Base-by-base conservation (phyloP, 2,888 invertebrate species). In the Drosophila longiperda region DNA sequence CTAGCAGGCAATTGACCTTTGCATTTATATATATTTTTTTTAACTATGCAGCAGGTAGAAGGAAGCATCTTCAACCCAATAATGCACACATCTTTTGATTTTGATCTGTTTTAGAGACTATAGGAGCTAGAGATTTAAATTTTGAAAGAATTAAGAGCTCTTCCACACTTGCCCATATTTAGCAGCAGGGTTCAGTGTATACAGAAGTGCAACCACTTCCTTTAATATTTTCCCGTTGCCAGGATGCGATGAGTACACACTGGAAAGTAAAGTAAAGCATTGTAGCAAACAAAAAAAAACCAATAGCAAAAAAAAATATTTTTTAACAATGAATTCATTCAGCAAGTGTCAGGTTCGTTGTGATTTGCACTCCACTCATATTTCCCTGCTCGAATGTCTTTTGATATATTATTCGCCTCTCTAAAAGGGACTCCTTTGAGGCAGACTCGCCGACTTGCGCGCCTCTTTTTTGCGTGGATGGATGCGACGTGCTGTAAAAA, bases 241-340 rank as follows among this genome's bases (percentile, higher is more conserved):
- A 57, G 66, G 50, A 64, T 42, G 57, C 20, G 48, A 36, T 26
- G 2, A 53, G 42, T 55, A 69, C 82, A 55, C 54, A 66, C 29
- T 6, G 29, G 29, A 29, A 64, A 75, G 66, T 62, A 73, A 64
- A 64, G 36, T 57, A 63, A 64, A 54, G 45, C 68, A 77, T 60
- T 45, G 52, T 68, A 55, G 62, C 73, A 67, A 72, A 70, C 40
- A 81, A 32, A 45, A 36, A 74, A 45, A 40, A 62, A 38, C 12
- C 17, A 32, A 57, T 32, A 17, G 49, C 11, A 60, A 67, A 71
- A 72, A 55, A 66, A 80, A 89, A 74, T 74, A 81, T 72, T 77
- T 78, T 74, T 73, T 73, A 78, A 77, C 79, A 90, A 83, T 89
- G 74, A 89, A 90, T 83, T 87, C 84, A 87, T 87, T 90, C 81